Percentiles rank a stretch among this genome's conserved stretches.
Conservation (phyloP, 2,888 invertebrate genomes). For the Cataglyphis rosenhaueri region DNA sequence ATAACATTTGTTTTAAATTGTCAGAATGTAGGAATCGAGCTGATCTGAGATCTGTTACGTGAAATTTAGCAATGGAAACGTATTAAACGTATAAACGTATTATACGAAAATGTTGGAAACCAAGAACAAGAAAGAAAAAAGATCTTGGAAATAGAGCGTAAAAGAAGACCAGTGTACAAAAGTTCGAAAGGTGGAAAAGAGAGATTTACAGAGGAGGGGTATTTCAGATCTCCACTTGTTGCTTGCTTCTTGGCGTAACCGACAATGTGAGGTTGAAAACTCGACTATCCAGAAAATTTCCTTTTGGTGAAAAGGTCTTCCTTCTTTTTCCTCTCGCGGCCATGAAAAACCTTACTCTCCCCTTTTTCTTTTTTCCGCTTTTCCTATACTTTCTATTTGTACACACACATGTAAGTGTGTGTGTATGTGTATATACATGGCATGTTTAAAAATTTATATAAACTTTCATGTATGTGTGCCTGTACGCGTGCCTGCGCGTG, state of each 20-base stretch:
- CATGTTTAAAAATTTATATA: too few species aligned
- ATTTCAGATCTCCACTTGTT: conserved; percentile 78
- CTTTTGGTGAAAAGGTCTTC: conserved; percentile 62
- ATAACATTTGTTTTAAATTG: neutral
- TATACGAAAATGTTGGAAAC: conserved; percentile 11
- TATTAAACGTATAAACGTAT: conserved; percentile 11
- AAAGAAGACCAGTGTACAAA: conserved; percentile 41
- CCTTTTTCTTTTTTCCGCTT: conserved; percentile 10
- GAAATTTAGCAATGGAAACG: conserved; percentile 13
- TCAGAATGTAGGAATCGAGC: neutral
- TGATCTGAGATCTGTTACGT: neutral
- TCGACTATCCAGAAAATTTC: conserved; percentile 67
- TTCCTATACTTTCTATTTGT: neutral
- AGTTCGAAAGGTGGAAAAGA: conserved; percentile 33
- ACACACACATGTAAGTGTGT: neutral
- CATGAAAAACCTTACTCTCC: neutral
- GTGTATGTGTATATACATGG: too few species aligned
- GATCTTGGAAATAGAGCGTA: conserved; percentile 48
- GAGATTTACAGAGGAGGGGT: conserved; percentile 67
- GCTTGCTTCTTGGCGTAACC: conserved; percentile 74
- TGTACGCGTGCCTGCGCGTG: too few species aligned
- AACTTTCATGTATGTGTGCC: too few species aligned
- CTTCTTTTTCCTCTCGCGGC: conserved; percentile 36
- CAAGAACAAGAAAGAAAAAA: conserved; percentile 33
- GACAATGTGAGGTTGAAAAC: conserved; percentile 60